phyloP scores from a whole-genome alignment of 2,888 invertebrate genomes.

The Epirrhoe alternata region DNA sequence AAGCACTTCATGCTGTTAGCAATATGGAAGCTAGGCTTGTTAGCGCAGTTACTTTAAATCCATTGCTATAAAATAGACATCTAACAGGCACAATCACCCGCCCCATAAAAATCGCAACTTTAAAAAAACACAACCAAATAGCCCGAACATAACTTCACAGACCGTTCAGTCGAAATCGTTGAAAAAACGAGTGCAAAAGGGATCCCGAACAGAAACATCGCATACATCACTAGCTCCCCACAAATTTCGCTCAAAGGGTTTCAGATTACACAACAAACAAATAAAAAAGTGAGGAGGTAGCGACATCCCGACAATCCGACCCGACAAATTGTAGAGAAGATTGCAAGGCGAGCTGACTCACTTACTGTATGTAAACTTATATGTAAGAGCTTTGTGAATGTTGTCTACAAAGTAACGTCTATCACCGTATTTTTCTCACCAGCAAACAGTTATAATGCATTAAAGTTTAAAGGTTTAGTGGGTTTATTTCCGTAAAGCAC shows the following conservation, averaged over 20 bases:
- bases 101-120: background rate
- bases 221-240: constrained; percentile 49
- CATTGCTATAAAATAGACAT: background rate
- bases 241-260: constrained; percentile 48
- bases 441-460: no score
- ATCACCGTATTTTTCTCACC: no score
- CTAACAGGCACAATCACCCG: background rate
- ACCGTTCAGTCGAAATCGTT: constrained; percentile 21
- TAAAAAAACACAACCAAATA: constrained; percentile 18
- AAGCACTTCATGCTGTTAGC: constrained; percentile 28
- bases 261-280: constrained; percentile 58
- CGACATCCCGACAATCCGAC: constrained; percentile 38
- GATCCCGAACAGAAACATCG: constrained; percentile 41
- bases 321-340: constrained; percentile 38
- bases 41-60: background rate
- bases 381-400: background rate
- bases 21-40: background rate
- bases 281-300: constrained; percentile 46
- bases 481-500: background rate
- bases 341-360: constrained; percentile 26
- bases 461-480: no score
- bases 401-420: background rate
- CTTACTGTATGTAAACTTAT: constrained; percentile 6
- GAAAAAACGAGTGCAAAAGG: constrained; percentile 31
- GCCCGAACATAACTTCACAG: constrained; percentile 6